Evolutionary conservation across 2,797 vertebrate genomes (phyloP).

Genomic region (Netta rufina): DNA sequence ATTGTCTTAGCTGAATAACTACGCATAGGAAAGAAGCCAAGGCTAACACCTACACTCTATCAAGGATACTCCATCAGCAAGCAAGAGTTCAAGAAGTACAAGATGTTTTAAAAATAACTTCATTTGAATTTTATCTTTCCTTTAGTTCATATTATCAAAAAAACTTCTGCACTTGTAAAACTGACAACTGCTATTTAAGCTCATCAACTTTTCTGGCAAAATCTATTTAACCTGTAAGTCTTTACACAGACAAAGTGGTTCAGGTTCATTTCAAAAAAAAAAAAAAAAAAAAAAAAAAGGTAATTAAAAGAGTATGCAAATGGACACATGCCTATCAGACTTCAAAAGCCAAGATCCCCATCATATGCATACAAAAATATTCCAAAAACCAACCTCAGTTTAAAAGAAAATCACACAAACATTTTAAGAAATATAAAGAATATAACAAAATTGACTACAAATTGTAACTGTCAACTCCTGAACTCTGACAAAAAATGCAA

Average conservation of each 20-base stretch:
- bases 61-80: not conserved
- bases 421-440: not conserved
- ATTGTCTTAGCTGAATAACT: conserved; percentile 23
- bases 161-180: not conserved
- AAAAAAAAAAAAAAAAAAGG: not conserved
- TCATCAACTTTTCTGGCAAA: not conserved
- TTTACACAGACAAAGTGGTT: not conserved
- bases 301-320: not conserved
- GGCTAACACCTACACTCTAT: not conserved
- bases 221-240: not conserved
- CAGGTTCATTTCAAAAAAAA: not conserved
- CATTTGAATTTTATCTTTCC: not conserved
- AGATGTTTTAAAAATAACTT: not conserved
- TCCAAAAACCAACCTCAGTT: not conserved
- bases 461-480: not conserved
- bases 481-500: not conserved
- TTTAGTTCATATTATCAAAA: not conserved
- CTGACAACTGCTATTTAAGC: not conserved
- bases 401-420: not conserved
- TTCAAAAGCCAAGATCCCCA: not conserved
- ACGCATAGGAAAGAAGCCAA: not conserved
- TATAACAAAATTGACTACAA: not conserved
- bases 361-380: not conserved
- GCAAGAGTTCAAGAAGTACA: not conserved
- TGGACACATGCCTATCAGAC: not conserved